These are phyloP conservation scores for Trisateles emortualis DNA, from an alignment of 2,888 invertebrate genomes.

Conservation along the genomic window DNA sequence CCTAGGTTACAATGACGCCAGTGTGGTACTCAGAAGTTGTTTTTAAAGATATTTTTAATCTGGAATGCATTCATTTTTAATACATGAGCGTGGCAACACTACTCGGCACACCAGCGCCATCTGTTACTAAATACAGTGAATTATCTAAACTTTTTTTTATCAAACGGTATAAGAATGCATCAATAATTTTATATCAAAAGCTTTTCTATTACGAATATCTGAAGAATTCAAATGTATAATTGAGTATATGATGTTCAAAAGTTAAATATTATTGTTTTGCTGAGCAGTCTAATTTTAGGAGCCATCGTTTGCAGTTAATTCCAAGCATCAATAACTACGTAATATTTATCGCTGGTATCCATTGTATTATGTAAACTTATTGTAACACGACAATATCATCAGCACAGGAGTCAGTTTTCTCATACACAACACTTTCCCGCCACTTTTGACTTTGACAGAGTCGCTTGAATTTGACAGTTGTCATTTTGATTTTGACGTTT, in stretches of 20 bases:
- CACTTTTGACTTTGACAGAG: constrained; percentile 23
- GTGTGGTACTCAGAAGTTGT: constrained; percentile 45
- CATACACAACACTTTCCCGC: constrained; percentile 30
- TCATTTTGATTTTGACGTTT: constrained; percentile 24
- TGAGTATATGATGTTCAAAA: constrained; percentile 46
- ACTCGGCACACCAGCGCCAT: constrained; percentile 51
- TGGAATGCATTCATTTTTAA: constrained; percentile 78
- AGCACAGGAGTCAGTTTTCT: constrained; percentile 44
- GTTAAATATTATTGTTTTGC: constrained; percentile 37
- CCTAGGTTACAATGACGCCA: constrained; percentile 44
- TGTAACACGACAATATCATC: constrained; percentile 30
- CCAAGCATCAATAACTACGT: constrained; percentile 46
- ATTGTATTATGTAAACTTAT: constrained; percentile 22
- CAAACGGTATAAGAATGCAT: constrained; percentile 31
- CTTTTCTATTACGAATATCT: constrained; percentile 49
- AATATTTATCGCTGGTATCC: constrained; percentile 45
- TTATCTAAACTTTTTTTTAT: constrained; percentile 40
- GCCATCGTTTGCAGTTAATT: constrained; percentile 54
- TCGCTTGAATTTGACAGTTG: constrained; percentile 24
- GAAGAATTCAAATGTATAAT: constrained; percentile 43
- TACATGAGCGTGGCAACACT: constrained; percentile 51
- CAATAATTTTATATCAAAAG: constrained; percentile 57
- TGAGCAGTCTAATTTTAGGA: constrained; percentile 61
- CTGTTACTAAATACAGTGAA: constrained; percentile 34
- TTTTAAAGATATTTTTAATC: constrained; percentile 51